Evolutionary conservation across 2,113 vertebrate genomes (phyloP).

Genomic region (Silurus asotus): DNA sequence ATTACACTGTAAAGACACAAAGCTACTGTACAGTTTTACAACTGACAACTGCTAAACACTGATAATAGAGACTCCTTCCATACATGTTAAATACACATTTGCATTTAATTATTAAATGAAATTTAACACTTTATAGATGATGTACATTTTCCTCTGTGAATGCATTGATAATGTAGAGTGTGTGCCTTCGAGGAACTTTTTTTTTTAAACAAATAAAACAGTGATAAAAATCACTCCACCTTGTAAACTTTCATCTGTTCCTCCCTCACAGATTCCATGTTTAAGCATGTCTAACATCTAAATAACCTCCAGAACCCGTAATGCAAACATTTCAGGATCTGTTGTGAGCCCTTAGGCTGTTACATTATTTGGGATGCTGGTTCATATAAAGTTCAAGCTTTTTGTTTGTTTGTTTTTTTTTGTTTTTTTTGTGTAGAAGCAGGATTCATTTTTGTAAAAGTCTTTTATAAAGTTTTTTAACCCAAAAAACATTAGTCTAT

Average conservation of each 20-base stretch:
- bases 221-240: not conserved
- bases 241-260: not conserved
- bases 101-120: not conserved
- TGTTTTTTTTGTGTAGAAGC: not conserved
- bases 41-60: not conserved
- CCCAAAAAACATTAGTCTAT: not conserved
- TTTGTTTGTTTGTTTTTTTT: not conserved
- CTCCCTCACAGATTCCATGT: too few species aligned
- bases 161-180: not conserved
- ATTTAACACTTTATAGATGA: not conserved
- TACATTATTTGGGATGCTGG: too few species aligned
- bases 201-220: not conserved
- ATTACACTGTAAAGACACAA: too few species aligned
- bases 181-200: not conserved
- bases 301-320: not conserved
- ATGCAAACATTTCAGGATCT: not conserved
- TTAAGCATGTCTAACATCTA: not conserved
- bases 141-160: not conserved
- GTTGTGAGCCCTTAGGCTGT: not conserved
- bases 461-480: too few species aligned
- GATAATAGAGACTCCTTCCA: conserved; percentile 10
- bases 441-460: not conserved
- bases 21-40: not conserved
- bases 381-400: not conserved
- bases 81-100: not conserved